phyloP scores from a whole-genome alignment of 2,797 vertebrate genomes.

The Mormyrus hasselquistii region DNA sequence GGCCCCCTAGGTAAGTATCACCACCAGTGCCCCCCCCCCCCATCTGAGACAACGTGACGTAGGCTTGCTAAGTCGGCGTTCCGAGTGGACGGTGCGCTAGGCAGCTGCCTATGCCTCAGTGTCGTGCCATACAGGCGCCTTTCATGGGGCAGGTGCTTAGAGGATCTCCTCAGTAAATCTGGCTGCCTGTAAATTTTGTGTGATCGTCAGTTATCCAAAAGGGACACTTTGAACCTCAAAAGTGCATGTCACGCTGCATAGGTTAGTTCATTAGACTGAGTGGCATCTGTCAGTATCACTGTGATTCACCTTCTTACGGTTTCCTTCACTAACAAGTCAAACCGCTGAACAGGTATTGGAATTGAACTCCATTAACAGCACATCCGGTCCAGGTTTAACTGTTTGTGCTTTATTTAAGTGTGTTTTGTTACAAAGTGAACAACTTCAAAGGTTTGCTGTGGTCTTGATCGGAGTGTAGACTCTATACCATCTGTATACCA shows the following conservation, averaged over 20 bases:
- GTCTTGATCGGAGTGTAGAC: not conserved
- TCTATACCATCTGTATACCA: not conserved
- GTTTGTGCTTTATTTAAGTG: not conserved
- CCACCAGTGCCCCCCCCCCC: not conserved
- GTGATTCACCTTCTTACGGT: not conserved
- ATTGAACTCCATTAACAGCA: not conserved
- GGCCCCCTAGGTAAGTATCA: not conserved
- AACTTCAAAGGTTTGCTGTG: not conserved
- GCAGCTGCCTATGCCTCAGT: not conserved
- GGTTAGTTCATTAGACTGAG: not conserved
- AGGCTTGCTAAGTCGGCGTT: not conserved
- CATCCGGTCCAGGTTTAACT: not conserved
- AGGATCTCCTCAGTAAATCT: too few relatives aligned
- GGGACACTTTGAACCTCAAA: not conserved
- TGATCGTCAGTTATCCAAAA: not conserved
- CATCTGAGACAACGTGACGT: not conserved
- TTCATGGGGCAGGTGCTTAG: not conserved
- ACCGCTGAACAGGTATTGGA: not conserved
- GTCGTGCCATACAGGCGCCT: not conserved
- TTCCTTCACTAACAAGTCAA: not conserved
- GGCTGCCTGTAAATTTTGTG: too few relatives aligned
- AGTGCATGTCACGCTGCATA: not conserved
- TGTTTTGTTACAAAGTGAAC: not conserved
- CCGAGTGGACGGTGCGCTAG: not conserved
- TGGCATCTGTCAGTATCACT: not conserved